A percentile compares a stretch with the other conserved stretches of the same genome.
phyloP scores from a whole-genome alignment of 2,888 invertebrate genomes.

The Beris chalybata region DNA sequence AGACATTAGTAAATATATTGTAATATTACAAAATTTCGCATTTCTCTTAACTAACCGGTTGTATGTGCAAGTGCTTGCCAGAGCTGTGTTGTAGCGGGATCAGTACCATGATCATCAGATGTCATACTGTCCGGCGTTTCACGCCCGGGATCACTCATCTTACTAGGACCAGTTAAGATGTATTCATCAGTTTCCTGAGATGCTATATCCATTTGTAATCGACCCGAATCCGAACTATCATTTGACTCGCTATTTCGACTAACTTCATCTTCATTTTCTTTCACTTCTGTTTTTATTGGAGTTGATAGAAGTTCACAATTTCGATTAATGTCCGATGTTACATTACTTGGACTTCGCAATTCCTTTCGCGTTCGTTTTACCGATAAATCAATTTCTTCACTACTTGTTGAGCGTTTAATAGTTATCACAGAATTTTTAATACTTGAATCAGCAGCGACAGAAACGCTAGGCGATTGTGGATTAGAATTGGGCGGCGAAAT shows the following conservation, averaged over 20 bases:
- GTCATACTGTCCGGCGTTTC: constrained; percentile 51
- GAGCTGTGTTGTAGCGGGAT: constrained; percentile 55
- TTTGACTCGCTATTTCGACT: constrained; percentile 54
- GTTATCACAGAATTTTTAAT: constrained; percentile 58
- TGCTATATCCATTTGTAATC: constrained; percentile 70
- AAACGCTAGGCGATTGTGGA: constrained; percentile 43
- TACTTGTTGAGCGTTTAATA: constrained; percentile 46
- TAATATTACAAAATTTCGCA: neutral
- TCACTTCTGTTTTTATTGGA: neutral
- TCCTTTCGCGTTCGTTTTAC: constrained; percentile 37
- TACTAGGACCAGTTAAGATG: neutral
- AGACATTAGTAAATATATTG: constrained; percentile 32
- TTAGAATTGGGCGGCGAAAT: constrained; percentile 56
- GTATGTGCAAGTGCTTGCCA: constrained; percentile 57
- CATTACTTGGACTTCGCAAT: constrained; percentile 32
- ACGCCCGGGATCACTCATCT: constrained; percentile 38
- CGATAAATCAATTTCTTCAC: constrained; percentile 43
- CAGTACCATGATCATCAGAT: constrained; percentile 54
- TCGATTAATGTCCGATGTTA: constrained; percentile 35
- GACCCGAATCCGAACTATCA: constrained; percentile 69
- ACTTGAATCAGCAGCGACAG: constrained; percentile 46
- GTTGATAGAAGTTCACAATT: constrained; percentile 22
- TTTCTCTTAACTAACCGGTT: constrained; percentile 47
- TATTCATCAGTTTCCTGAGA: constrained; percentile 51
- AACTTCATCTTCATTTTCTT: constrained; percentile 33